Percentiles rank a stretch among this genome's conserved stretches.
phyloP scores from a whole-genome alignment of 2,113 vertebrate species.

The Corvus hawaiiensis region DNA sequence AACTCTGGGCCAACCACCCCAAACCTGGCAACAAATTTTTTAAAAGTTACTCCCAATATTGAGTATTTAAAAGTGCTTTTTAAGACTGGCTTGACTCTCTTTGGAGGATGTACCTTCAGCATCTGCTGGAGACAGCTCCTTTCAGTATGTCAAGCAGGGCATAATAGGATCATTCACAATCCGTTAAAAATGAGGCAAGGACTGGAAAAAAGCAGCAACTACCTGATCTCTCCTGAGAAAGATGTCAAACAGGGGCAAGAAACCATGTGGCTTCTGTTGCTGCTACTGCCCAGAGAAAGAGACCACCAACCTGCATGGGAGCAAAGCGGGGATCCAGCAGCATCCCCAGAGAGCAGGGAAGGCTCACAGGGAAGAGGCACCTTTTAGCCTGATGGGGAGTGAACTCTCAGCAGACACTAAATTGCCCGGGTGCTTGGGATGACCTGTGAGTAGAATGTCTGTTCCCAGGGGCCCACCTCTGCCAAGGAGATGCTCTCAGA shows the following conservation, averaged over 20 bases:
- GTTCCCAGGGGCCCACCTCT: not conserved
- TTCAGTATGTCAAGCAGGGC: not conserved
- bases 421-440: not conserved
- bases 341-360: not conserved
- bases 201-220: not conserved
- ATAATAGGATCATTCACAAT: not conserved
- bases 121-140: not conserved
- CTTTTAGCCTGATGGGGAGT: not conserved
- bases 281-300: not conserved
- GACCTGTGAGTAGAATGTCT: not conserved
- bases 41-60: not conserved
- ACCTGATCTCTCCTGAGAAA: not conserved
- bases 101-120: not conserved
- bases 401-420: not conserved
- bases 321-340: rapidly evolving
- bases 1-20: not conserved
- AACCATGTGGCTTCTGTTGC: not conserved
- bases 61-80: not conserved
- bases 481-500: not conserved
- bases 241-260: not conserved
- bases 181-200: not conserved
- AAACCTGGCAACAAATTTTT: not conserved
- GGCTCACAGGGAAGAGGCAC: not conserved
- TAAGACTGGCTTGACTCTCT: not conserved
- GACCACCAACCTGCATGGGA: rapidly evolving